Base-by-base conservation (phyloP, 2,797 vertebrate species). In the Lepus oiostolus region DNA sequence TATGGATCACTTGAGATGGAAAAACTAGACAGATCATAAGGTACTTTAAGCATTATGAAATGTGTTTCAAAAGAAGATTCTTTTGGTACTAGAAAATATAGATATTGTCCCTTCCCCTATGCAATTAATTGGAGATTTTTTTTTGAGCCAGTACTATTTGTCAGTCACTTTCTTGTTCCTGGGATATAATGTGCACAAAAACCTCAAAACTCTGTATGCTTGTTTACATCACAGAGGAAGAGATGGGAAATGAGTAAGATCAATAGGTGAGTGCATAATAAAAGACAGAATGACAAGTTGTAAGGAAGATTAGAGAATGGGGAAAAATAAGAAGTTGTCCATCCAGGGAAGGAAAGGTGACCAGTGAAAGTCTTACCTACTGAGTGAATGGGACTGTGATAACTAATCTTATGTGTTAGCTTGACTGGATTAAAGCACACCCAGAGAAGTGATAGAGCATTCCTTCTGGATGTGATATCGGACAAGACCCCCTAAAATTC, bases 51-150 rank as follows among this genome's bases (percentile, higher is more conserved):
- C 1, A 16, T 71, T 75, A 58, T 54, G 42, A 76, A 10, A 6
- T 85, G 79, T 62, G 12, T 35, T 58, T 83, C 47, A 82, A 79
- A 72, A 28, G 35, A 85, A 50, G 30, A 67, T 77, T 30, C 52
- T 2, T 68, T 19, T 58, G 11, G 26, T 83, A 47, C 3, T 42
- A 79, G 17, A 85, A 76, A 94, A 58, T 9, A 42, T 13, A 90
- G 4, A 60, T 17, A 50, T 11, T 63, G 12, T 1, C 11, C 19
- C 0, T 17, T 9, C 2, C 7, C 16, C 22, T 28, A 10, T 14
- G 30, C 38, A 52, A 47, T 24, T 38, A 13, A 67, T 47, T 81
- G 38, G n/a, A 9, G 19, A 28, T 90, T 19, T 84, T 30, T 50
- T 76, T 90, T 87, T 26, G 42, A 54, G 10, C 10, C n/a, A 54